These are phyloP conservation scores for Chunga burmeisteri DNA, from an alignment of 2,113 vertebrate species.

Conservation along the genomic window DNA sequence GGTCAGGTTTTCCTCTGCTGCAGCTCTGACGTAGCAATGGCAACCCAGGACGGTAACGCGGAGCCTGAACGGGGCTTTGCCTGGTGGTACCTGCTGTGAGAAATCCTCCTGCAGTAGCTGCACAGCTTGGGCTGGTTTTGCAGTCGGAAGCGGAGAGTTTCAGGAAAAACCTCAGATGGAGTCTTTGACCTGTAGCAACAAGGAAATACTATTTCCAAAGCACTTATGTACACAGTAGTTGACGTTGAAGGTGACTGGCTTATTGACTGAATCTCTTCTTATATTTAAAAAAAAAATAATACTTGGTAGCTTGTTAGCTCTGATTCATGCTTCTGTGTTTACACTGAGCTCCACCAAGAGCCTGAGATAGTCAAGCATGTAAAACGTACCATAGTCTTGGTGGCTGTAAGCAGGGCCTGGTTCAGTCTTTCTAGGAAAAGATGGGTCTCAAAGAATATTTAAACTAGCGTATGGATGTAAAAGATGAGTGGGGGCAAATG, in stretches of 20 bases:
- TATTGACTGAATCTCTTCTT: not conserved
- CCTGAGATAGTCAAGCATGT: rapidly evolving
- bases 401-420: not conserved
- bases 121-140: not conserved
- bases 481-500: rapidly evolving
- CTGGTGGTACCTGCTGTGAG: not conserved
- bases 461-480: rapidly evolving
- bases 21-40: rapidly evolving
- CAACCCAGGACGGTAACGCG: rapidly evolving
- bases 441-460: not conserved
- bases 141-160: not conserved
- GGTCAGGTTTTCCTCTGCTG: rapidly evolving
- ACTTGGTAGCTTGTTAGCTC: not conserved
- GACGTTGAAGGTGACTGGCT: not conserved
- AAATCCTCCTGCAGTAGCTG: not conserved
- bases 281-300: not conserved
- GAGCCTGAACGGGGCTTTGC: not conserved
- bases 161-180: not conserved
- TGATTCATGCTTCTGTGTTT: not conserved
- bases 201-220: conserved; percentile 1
- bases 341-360: not conserved
- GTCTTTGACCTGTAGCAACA: not conserved
- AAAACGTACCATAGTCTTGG: rapidly evolving
- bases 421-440: not conserved
- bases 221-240: not conserved